Percentiles rank a stretch among this genome's conserved stretches.
Evolutionary conservation across 2,113 vertebrate species (phyloP).

Genomic region (Rousettus leschenaultii): DNA sequence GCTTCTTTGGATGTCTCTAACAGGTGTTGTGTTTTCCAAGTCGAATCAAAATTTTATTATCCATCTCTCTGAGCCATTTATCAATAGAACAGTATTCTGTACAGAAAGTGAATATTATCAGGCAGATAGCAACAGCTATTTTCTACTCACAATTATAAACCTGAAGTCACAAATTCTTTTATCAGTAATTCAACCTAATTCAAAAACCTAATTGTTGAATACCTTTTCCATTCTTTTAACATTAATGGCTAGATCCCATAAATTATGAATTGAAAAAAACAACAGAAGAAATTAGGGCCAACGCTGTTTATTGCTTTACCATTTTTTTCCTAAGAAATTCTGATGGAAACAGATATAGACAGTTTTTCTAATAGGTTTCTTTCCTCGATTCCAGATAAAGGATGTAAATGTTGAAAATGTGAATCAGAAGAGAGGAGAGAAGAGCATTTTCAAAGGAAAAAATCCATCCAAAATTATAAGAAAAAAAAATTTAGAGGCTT

Average conservation of each 20-base stretch:
- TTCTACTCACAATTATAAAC: neutral
- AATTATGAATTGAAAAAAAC: neutral
- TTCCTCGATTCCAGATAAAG: slow-evolving; percentile 85
- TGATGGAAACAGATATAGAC: neutral
- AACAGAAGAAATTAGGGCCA: neutral
- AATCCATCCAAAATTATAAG: slow-evolving; percentile 84
- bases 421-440: slow-evolving; percentile 81
- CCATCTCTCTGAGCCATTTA: neutral
- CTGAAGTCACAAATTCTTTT: neutral
- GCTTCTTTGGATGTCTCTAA: neutral
- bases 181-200: neutral
- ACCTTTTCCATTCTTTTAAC: neutral
- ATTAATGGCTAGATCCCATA: neutral
- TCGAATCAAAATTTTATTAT: neutral
- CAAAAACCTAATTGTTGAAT: neutral
- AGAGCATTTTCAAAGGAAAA: slow-evolving; percentile 89
- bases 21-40: neutral
- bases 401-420: slow-evolving; percentile 87
- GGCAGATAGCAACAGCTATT: neutral
- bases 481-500: slow-evolving; percentile 83
- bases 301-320: neutral
- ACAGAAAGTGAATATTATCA: neutral
- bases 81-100: neutral
- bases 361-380: slow-evolving; percentile 41
- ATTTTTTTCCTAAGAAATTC: slow-evolving; percentile 2